Conservation (phyloP, 2,888 invertebrate genomes). For the Diarsia rubi region DNA sequence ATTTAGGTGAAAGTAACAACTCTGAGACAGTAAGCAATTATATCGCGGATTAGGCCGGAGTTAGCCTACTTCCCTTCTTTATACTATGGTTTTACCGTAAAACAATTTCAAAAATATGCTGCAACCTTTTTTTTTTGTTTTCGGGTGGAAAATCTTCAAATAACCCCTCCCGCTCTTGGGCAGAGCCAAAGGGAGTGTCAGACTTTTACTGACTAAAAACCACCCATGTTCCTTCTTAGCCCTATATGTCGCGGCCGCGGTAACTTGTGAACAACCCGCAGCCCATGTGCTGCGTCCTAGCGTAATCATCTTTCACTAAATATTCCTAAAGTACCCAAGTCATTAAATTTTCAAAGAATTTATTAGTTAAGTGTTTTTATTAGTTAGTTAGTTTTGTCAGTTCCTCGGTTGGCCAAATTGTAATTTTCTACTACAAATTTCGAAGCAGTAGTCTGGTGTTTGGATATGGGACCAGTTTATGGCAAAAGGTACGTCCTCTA, state of each 20-base stretch:
- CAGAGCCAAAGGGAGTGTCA: no score
- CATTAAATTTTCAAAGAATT: background rate
- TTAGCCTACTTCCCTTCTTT: no score
- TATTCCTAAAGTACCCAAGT: background rate
- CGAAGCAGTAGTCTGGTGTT: background rate
- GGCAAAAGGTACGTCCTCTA: background rate
- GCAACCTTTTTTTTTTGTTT: no score
- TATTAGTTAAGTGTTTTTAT: background rate
- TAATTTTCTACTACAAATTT: background rate
- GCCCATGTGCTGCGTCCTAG: background rate
- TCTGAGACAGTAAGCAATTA: no score
- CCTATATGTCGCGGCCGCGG: no score
- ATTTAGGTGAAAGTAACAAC: no score
- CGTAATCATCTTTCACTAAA: background rate
- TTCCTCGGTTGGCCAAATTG: background rate
- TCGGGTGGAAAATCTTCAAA: no score
- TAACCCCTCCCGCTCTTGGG: no score
- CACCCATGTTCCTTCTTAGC: no score
- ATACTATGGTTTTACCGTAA: background rate
- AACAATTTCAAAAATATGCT: background rate
- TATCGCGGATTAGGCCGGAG: no score
- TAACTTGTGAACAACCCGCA: no score
- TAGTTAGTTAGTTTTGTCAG: background rate
- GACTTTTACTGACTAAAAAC: no score
- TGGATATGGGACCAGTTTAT: background rate